A percentile compares a stretch with the other conserved stretches of the same genome.
Evolutionary conservation across 2,113 vertebrate genomes (phyloP).

Genomic region (Dolichotis patagonum): DNA sequence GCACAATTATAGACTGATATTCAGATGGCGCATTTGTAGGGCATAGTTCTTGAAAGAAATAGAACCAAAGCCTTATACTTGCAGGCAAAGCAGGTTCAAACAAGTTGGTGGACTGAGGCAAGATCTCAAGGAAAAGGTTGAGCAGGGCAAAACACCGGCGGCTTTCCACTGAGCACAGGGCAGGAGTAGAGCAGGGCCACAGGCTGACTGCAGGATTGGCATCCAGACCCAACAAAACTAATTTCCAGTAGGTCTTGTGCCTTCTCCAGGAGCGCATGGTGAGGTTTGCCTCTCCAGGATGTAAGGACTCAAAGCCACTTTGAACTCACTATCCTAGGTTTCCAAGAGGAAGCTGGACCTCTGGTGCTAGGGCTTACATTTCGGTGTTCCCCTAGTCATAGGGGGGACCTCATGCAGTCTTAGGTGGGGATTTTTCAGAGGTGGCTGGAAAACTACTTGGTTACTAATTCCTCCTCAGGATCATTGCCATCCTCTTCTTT

Average conservation of each 20-base stretch:
- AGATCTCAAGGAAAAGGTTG: not conserved
- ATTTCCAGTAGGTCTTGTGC: not conserved
- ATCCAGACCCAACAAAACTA: not conserved
- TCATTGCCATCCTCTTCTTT: not conserved
- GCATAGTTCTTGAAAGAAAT: not conserved
- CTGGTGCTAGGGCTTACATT: not conserved
- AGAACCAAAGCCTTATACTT: not conserved
- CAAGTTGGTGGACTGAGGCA: not conserved
- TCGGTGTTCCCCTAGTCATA: not conserved
- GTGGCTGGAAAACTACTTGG: not conserved
- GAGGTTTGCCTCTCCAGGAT: not conserved
- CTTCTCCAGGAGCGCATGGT: not conserved
- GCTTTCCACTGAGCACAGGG: not conserved
- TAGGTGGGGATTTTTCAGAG: not conserved
- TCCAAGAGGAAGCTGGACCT: not conserved
- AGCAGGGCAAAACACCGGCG: not conserved
- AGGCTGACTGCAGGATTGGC: not conserved
- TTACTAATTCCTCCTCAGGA: not conserved
- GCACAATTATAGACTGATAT: not conserved
- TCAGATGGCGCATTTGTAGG: not conserved
- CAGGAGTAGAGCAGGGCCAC: not conserved
- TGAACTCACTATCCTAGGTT: not conserved
- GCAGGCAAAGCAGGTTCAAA: not conserved
- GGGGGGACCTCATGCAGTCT: not conserved
- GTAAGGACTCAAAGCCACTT: not conserved